Evolutionary conservation across 2,113 vertebrate genomes (phyloP).

Genomic region (Dicaeum eximium): DNA sequence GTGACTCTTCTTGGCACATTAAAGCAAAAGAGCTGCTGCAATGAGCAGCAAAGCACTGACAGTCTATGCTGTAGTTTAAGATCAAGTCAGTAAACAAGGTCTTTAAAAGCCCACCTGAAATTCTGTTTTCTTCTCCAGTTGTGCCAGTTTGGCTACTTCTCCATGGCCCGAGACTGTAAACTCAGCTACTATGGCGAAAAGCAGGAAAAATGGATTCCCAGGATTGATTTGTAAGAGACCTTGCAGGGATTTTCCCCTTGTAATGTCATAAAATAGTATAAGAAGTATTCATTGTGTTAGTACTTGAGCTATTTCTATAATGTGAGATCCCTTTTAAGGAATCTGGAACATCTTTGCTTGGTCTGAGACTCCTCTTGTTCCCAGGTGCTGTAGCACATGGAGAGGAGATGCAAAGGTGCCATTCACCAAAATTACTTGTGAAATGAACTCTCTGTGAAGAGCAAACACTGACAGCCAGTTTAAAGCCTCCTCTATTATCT

Average conservation of each 20-base stretch:
- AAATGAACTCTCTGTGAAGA: not conserved
- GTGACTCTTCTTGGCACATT: not conserved
- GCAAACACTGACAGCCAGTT: not conserved
- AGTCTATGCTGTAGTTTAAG: not conserved
- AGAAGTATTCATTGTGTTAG: not conserved
- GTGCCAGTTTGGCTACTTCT: not conserved
- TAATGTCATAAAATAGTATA: not conserved
- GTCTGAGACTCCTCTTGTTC: not conserved
- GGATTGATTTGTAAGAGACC: not conserved
- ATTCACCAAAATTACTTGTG: not conserved
- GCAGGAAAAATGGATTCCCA: not conserved
- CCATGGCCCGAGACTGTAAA: accelerated
- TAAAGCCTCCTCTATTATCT: not conserved
- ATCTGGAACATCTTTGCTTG: not conserved
- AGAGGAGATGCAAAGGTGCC: not conserved
- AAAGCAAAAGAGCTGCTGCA: not conserved
- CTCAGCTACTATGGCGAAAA: accelerated
- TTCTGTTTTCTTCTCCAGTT: not conserved
- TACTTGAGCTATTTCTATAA: accelerated
- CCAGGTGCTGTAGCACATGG: not conserved
- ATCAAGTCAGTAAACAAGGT: not conserved
- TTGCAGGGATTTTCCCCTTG: not conserved
- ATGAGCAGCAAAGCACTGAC: not conserved
- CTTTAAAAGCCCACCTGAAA: not conserved
- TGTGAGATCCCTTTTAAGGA: not conserved